Evolutionary conservation across 2,888 invertebrate species (phyloP), one percentile per base, ranked within the genome.

Genomic region (Sinhomidia bicolor): DNA sequence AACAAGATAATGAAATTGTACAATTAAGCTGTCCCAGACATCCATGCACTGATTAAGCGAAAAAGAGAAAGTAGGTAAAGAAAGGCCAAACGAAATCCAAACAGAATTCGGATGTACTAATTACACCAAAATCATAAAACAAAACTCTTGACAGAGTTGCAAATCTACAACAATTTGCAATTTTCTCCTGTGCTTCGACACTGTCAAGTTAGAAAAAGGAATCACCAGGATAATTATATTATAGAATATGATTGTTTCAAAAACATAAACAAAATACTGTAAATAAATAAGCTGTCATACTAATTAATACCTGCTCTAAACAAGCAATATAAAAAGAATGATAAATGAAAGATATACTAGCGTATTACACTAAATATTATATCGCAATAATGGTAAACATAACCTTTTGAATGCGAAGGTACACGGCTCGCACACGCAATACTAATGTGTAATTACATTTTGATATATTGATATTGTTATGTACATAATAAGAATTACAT

Each of bases 401-500:
- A 36, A 65, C 36, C 65, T 36, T 17, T 36, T 17, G 7, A 36
- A n/a, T 9, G 65, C 14, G 32, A 32, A 29, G 36, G 36, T n/a
- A 65, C 5, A 36, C 6, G 65, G 7, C n/a, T 65, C 7, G 7
- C 65, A 32, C 9, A 62, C 65, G n/a, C 36, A 36, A 36, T 65
- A 65, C 36, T 36, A 65, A 65, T 4, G 36, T 17, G 17, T 17
- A 36, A 17, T 32, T 36, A 74, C 74, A 26, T 12, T 12, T 23
- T 1, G 0, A 23, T 68, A 36, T 17, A 44, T 14, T 71, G 17
- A 12, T 12, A 41, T 41, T 41, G 20, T 41, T 17, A 20, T 60
- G 20, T 71, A 41, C 68, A 71, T 41, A 71, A 41, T 71, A 71
- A 71, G 10, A 71, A 20, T 71, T 71, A 71, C 41, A 71, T 71